These are phyloP conservation scores for Hirundichthys speculiger DNA, from an alignment of 2,113 vertebrate genomes.

Conservation along the genomic window DNA sequence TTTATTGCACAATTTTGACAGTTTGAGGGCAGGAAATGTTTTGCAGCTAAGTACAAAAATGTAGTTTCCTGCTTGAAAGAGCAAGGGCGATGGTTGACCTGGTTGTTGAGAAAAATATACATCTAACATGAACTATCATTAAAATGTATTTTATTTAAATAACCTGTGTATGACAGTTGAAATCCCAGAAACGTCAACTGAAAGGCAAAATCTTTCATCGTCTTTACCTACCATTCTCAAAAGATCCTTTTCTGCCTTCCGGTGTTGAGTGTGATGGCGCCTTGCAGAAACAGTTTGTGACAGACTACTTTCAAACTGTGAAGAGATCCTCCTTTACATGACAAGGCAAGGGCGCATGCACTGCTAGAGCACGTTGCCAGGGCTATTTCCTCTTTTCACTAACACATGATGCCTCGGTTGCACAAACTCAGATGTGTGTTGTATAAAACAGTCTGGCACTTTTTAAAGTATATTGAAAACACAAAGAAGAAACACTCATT, in stretches of 20 bases:
- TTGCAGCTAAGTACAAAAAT: slow-evolving; percentile 36
- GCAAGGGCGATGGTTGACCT: slow-evolving; percentile 9
- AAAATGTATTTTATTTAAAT: not conserved
- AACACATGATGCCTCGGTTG: not conserved
- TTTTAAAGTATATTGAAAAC: not conserved
- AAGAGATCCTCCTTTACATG: slow-evolving; percentile 41
- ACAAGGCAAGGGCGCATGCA: slow-evolving; percentile 14
- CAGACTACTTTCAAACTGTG: slow-evolving; percentile 41
- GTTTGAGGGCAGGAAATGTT: slow-evolving; percentile 62
- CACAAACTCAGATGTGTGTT: not conserved
- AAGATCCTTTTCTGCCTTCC: slow-evolving; percentile 20
- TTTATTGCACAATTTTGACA: slow-evolving; percentile 46
- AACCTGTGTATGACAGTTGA: not conserved
- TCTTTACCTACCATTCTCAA: slow-evolving; percentile 72
- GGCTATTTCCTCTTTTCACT: slow-evolving; percentile 45
- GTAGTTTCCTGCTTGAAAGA: slow-evolving; percentile 50
- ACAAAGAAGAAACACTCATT: not conserved
- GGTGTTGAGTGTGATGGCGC: slow-evolving; percentile 12
- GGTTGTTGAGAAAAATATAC: slow-evolving; percentile 2
- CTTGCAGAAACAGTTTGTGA: slow-evolving; percentile 34
- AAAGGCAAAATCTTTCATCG: slow-evolving; percentile 31
- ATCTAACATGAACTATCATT: no score
- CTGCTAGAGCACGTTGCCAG: not conserved
- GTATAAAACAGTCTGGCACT: not conserved
- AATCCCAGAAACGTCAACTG: slow-evolving; percentile 4